Base-by-base conservation (phyloP, 2,797 vertebrate species). In the Malurus splendens region DNA sequence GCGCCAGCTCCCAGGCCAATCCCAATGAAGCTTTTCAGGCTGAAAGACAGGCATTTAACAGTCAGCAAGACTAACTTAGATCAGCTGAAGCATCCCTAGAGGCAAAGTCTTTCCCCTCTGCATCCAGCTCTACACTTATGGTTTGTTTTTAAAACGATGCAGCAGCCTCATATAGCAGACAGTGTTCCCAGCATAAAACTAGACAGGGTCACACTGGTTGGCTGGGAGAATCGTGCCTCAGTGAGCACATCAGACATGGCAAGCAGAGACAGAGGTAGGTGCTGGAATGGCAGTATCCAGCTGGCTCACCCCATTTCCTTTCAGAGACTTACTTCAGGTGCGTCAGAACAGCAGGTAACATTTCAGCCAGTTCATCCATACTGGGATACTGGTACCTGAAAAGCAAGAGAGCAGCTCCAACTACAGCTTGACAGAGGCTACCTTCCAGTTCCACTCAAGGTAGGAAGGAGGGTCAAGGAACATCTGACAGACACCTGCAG, bases 1-100 rank as follows among this genome's bases (percentile, higher is more conserved):
- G 99, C 99, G 32, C 99, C 99, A 51, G 99, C 99, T 93, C 99
- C 99, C 52, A 99, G 98, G 52, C 99, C 99, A 65, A 99, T 98
- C 57, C 99, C 99, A 89, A 99, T 98, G 94, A 99, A 97, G 85
- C 97, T 98, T 97, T 97, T 99, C 90, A 99, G 95, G 96, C 99
- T 99, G 97, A 83, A 94, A 96, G 33, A 70, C 2, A 94, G 82
- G 88, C 30, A 96, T 32, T 91, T 45, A 47, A 91, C 93, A 67
- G 89, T 41, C 61, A 84, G 92, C 10, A 91, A 30, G n/a, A 66
- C 72, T 71, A 94, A 79, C 19, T 54, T 38, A 39, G 59, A 45
- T 71, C 70, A 72, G 60, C 30, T 38, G 24, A 57, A 90, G 57
- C 42, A 89, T 7, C 65, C 57, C 67, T n/a, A 88, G 52, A 88